These are phyloP conservation scores for Oscheius onirici DNA, from an alignment of 2,888 invertebrate species.

Conservation along the genomic window DNA sequence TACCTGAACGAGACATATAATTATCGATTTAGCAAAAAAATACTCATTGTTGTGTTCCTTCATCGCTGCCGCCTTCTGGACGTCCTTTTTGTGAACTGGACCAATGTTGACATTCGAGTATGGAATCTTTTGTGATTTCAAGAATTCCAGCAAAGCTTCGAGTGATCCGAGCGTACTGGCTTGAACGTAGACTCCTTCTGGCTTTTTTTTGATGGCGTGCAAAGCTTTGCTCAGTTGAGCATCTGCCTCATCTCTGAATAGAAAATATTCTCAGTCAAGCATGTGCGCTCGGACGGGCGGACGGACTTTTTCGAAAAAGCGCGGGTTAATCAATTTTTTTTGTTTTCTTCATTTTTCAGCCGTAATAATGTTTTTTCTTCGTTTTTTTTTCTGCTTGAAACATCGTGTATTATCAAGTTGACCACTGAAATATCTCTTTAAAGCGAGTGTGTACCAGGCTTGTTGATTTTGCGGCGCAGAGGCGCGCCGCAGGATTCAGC, in stretches of 20 bases:
- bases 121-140: conserved; percentile 91
- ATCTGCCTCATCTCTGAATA: conserved; percentile 83
- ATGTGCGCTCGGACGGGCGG: too few relatives aligned
- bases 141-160: conserved; percentile 93
- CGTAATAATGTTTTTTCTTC: too few relatives aligned
- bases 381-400: too few relatives aligned
- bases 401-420: too few relatives aligned
- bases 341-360: too few relatives aligned
- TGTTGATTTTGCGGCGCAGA: too few relatives aligned
- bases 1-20: conserved; percentile 76
- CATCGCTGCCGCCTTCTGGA: conserved; percentile 99
- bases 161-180: conserved; percentile 98
- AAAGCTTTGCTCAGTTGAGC: conserved; percentile 87
- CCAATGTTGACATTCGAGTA: conserved; percentile 98
- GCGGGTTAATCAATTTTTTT: too few relatives aligned
- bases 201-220: conserved; percentile 88
- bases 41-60: conserved; percentile 92
- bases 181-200: conserved; percentile 97
- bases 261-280: too few relatives aligned
- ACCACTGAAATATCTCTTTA: too few relatives aligned
- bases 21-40: conserved; percentile 24
- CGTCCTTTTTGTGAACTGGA: conserved; percentile 97
- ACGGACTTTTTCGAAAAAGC: too few relatives aligned
- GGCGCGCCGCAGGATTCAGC: too few relatives aligned
- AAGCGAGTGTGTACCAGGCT: too few relatives aligned